Evolutionary conservation across 2,797 vertebrate species (phyloP).

Genomic region (Halcyon smyrnensis): DNA sequence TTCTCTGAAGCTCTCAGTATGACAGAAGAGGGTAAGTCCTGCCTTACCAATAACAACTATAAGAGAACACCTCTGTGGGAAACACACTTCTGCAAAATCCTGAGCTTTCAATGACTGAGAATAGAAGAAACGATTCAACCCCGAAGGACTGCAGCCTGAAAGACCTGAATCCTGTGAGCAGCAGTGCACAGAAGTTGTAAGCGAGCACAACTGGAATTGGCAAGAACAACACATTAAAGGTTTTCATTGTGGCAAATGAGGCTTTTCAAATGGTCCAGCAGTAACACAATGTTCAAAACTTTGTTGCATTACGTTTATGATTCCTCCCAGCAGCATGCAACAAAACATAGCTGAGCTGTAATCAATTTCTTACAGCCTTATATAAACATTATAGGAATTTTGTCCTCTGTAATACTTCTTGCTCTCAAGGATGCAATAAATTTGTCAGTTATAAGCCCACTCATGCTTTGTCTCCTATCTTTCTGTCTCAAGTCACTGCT

Average conservation of each 20-base stretch:
- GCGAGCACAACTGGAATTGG: neutral
- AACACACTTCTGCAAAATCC: neutral
- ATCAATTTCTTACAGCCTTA: constrained; percentile 52
- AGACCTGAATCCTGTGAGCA: neutral
- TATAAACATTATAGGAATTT: constrained; percentile 54
- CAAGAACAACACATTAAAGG: constrained; percentile 1
- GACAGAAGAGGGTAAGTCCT: neutral
- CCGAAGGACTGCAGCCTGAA: neutral
- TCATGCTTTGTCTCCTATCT: neutral
- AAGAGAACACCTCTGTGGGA: neutral
- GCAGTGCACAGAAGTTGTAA: neutral
- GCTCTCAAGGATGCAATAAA: constrained; percentile 47
- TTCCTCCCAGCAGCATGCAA: constrained; percentile 17
- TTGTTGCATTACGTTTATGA: neutral
- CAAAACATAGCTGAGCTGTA: constrained; percentile 56
- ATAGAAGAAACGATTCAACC: neutral
- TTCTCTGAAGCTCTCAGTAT: neutral
- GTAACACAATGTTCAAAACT: neutral
- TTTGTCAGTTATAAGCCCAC: neutral
- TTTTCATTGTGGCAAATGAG: constrained; percentile 11
- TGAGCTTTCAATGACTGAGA: neutral
- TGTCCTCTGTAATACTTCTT: constrained; percentile 36
- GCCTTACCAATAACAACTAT: neutral
- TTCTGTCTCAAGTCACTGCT: neutral
- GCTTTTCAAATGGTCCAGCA: neutral